Base-by-base conservation (phyloP, 2,797 vertebrate genomes). In the Melanotaenia boesemani region DNA sequence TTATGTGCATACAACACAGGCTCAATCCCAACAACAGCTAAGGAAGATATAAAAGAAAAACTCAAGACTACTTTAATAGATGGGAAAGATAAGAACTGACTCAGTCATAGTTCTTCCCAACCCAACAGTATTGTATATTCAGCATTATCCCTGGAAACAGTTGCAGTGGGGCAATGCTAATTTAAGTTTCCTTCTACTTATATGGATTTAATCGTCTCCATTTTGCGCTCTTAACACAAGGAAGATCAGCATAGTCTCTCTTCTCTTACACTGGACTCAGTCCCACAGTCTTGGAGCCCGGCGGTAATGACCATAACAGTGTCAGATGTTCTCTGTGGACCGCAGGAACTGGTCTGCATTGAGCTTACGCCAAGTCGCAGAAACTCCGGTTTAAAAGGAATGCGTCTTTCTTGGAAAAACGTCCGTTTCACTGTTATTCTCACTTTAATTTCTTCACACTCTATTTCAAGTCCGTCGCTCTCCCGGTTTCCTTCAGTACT, bases 391-490 rank as follows among this genome's bases (percentile, higher is more conserved):
- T 24, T 54, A 44, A 90, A 86, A 6, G 75, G 81, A 39, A 87
- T 6, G 2, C 62, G 36, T 28, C 28, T 88, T 22, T 77, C 32
- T 6, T 70, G 26, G 65, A 89, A 86, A 39, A 87, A 76, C 4
- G 39, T 8, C 3, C 79, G 69, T 63, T 52, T 83, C 0, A 79
- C 61, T 0, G 67, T 65, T 44, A 91, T 70, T 56, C 3, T 77
- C 76, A 90, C n/a, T 2, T 67, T 44, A 1, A 61, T 67, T 61
- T 91, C 88, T 24, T 69, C 89, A 20, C 89, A 92, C 11, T 26
- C 54, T 20, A 90, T 48, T 15, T 85, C 41, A 1, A 82, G 46
- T 10, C 67, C 77, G 32, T 16, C 26, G 15, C 30, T 36, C 2
- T 62, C 6, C 15, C 0, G n/a, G n/a, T 2, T 22, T 2, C 2